Base-by-base conservation (phyloP, 2,797 vertebrate genomes). In the Lacerta bilineata region DNA sequence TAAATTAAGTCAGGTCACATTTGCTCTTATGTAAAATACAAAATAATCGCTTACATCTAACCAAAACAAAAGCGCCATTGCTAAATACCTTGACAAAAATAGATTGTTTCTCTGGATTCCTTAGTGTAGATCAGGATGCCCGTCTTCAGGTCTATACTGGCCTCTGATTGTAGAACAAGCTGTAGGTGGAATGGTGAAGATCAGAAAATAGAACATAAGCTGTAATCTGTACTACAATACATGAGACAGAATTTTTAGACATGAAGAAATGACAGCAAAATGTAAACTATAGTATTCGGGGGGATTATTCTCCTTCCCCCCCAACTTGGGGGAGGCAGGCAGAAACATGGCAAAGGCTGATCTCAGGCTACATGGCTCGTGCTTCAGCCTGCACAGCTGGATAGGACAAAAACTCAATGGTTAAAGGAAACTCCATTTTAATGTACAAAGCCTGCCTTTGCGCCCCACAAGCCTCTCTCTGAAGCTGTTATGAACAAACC, bases 401-500 rank as follows among this genome's bases (percentile, higher is more conserved):
- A 90, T 33, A 61, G 59, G 66, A 25, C 6, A 25, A 76, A 2
- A 87, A 83, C 87, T 88, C 74, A 50, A 1, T 71, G 61, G 18
- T 85, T 90, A 59, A 2, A 90, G 13, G 15, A 20, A 88, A 86
- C 81, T 91, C 87, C 0, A 77, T 61, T 91, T 91, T 71, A 8
- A 17, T 89, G 92, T 90, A 29, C 18, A 90, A 93, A 94, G 13
- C 4, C 9, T 92, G 89, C 59, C 66, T 91, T 17, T 83, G 87
- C 15, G 75, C 17, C 84, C 23, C 77, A 55, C 1, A 92, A 86
- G 76, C 2, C 5, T 91, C 79, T 94, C 88, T 95, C 88, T 93
- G 87, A 96, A 93, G 78, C 8, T 87, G 17, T 81, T 75, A 2
- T 41, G 91, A 93, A 77, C 39, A n/a, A 91, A 90, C 27, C 61